These are phyloP conservation scores for Geotria australis DNA, from an alignment of 2,797 vertebrate species.

Conservation along the genomic window DNA sequence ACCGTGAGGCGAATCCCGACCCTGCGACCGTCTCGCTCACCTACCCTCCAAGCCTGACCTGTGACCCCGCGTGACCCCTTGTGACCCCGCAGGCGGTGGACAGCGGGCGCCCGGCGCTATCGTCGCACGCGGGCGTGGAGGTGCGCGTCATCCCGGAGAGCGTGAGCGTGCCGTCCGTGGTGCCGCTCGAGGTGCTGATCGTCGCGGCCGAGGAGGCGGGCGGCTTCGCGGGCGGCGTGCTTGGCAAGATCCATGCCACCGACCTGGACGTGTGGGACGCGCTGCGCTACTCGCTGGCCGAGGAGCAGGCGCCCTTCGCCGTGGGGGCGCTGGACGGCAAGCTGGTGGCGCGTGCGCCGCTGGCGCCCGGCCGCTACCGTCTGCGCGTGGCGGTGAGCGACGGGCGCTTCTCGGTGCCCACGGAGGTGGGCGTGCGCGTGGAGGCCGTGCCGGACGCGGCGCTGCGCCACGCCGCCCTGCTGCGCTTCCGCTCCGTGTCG, in stretches of 20 bases:
- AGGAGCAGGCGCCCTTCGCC: slow-evolving; percentile 76
- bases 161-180: slow-evolving; percentile 50
- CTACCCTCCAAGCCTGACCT: no score
- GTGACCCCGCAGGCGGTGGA: slow-evolving; percentile 30
- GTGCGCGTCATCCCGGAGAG: slow-evolving; percentile 77
- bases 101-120: slow-evolving; percentile 51
- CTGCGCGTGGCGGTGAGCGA: slow-evolving; percentile 81
- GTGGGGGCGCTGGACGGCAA: slow-evolving; percentile 63
- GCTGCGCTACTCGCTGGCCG: slow-evolving; percentile 43
- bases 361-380: slow-evolving; percentile 58
- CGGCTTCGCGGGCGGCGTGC: slow-evolving; percentile 73
- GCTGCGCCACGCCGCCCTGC: slow-evolving; percentile 57
- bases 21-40: no score
- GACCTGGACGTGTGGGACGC: slow-evolving; percentile 81
- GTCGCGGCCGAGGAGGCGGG: slow-evolving; percentile 78
- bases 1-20: no score
- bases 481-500: slow-evolving; percentile 56
- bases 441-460: slow-evolving; percentile 47
- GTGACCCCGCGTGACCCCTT: no score
- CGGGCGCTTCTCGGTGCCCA: slow-evolving; percentile 55
- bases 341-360: slow-evolving; percentile 58
- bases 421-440: slow-evolving; percentile 50
- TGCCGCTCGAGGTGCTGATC: slow-evolving; percentile 63
- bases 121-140: slow-evolving; percentile 29
- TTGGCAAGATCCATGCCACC: slow-evolving; percentile 74